A percentile compares a stretch with the other conserved stretches of the same genome.
Evolutionary conservation across 2,113 vertebrate genomes (phyloP).

Genomic region (Lampris incognitus): DNA sequence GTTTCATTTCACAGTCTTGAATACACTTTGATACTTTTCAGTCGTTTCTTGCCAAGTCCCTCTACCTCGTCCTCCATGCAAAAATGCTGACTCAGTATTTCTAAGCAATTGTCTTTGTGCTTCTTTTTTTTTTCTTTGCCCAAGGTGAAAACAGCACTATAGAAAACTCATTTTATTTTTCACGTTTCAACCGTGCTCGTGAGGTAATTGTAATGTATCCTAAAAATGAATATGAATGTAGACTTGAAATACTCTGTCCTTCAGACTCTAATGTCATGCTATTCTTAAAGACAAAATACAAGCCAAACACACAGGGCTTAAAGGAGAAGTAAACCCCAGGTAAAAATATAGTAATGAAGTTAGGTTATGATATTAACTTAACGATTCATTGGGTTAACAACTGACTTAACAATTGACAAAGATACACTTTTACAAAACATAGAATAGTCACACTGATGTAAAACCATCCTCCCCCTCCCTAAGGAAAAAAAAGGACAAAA

Average conservation of each 20-base stretch:
- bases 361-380: too few species aligned
- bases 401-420: too few species aligned
- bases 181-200: conserved; percentile 15
- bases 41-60: conserved; percentile 26
- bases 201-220: neutral
- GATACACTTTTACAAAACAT: too few species aligned
- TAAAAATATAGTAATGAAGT: neutral
- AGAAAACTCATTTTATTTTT: neutral
- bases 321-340: neutral
- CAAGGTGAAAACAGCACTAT: neutral
- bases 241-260: neutral
- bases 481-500: too few species aligned
- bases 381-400: too few species aligned
- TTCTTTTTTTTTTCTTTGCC: neutral
- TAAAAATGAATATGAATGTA: neutral
- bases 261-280: neutral
- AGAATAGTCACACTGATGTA: too few species aligned
- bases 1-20: conserved; percentile 30
- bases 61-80: conserved; percentile 22
- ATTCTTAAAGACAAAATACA: neutral
- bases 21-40: conserved; percentile 56
- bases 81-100: neutral
- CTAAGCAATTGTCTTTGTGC: conserved; percentile 6
- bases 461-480: too few species aligned
- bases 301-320: neutral